phyloP scores from a whole-genome alignment of 2,797 vertebrate species.

The Phrynocephalus guinanensis region DNA sequence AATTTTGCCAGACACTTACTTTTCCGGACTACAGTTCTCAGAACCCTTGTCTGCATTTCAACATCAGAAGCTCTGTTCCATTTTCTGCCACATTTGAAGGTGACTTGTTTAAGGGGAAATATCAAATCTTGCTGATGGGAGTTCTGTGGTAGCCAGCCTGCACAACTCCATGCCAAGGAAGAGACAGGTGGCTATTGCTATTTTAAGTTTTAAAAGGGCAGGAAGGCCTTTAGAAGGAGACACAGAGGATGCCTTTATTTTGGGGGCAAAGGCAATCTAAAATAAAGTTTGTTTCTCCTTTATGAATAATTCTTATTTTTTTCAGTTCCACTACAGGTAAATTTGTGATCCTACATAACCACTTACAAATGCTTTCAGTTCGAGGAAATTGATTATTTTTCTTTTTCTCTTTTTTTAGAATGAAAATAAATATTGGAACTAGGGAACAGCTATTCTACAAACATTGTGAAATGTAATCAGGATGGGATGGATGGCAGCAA shows the following conservation, averaged over 20 bases:
- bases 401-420: conserved; percentile 6
- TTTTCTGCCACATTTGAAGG: neutral
- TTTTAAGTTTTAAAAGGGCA: neutral
- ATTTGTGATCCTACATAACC: neutral
- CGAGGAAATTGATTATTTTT: neutral
- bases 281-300: conserved; percentile 20
- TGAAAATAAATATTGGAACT: neutral
- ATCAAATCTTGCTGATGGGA: neutral
- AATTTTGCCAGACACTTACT: too few species aligned
- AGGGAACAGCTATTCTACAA: neutral
- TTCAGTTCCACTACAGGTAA: neutral
- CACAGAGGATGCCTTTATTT: neutral
- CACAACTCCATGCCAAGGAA: neutral
- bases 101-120: neutral
- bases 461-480: neutral
- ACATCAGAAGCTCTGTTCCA: neutral
- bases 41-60: neutral
- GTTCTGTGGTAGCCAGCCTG: neutral
- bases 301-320: conserved; percentile 19
- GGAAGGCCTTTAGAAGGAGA: neutral
- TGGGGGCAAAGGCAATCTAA: neutral
- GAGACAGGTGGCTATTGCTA: too few species aligned
- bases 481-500: neutral
- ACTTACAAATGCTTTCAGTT: neutral
- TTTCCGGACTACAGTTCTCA: too few species aligned